A percentile compares a stretch with the other conserved stretches of the same genome.
phyloP scores from a whole-genome alignment of 2,888 invertebrate genomes.

The Ptychoptera albimana region DNA sequence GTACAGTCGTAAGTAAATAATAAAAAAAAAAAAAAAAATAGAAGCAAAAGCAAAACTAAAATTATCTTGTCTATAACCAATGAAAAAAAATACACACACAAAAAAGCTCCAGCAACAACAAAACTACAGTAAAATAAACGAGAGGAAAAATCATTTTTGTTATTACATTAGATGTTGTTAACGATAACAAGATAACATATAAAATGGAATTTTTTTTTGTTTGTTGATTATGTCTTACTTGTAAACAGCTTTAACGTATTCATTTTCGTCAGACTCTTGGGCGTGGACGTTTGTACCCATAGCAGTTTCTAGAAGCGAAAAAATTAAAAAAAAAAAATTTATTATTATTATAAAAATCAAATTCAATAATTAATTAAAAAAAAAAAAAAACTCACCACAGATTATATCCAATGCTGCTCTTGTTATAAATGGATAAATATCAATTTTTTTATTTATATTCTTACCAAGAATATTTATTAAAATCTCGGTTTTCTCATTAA shows the following conservation, averaged over 20 bases:
- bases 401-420: constrained; percentile 28
- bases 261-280: constrained; percentile 15
- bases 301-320: constrained; percentile 16
- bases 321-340: not conserved
- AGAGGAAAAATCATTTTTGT: too few species aligned
- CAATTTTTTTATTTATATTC: constrained; percentile 13
- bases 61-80: too few species aligned
- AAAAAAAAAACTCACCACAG: constrained; percentile 20
- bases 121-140: too few species aligned
- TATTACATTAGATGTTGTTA: too few species aligned
- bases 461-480: constrained; percentile 18
- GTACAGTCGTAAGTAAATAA: too few species aligned
- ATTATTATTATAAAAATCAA: not conserved
- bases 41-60: too few species aligned
- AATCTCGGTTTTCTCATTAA: constrained; percentile 28
- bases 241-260: constrained; percentile 15
- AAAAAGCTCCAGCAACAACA: too few species aligned
- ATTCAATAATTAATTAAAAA: not conserved
- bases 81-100: too few species aligned
- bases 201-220: too few species aligned
- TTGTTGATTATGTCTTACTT: constrained; percentile 10
- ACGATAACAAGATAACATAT: not conserved
- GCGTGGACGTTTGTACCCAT: constrained; percentile 18
- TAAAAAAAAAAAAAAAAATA: too few species aligned
- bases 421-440: constrained; percentile 29